Conservation (phyloP, 2,888 invertebrate species). For the Drosophila fulvimacula region DNA sequence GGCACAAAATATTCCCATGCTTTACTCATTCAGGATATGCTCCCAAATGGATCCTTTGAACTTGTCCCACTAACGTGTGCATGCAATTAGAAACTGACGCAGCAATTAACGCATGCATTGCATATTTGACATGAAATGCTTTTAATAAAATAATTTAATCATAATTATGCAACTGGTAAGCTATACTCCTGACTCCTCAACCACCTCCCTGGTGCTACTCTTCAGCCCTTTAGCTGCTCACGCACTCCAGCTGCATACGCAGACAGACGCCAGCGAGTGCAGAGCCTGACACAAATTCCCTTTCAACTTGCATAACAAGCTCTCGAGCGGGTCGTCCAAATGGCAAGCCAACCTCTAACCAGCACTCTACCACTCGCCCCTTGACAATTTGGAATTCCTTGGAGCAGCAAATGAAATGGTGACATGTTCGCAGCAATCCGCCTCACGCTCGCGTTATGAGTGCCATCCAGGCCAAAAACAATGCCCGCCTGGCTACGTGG, state of each 20-base stretch:
- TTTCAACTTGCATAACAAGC: conserved; percentile 72
- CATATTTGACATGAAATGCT: conserved; percentile 46
- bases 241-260: conserved; percentile 68
- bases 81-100: conserved; percentile 46
- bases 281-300: conserved; percentile 72
- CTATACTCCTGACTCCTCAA: neutral
- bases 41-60: conserved; percentile 57
- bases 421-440: conserved; percentile 58
- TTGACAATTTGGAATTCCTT: conserved; percentile 63
- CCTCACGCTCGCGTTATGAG: conserved; percentile 37
- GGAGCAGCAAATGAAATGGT: conserved; percentile 68
- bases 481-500: conserved; percentile 49
- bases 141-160: conserved; percentile 69
- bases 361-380: neutral
- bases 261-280: conserved; percentile 59
- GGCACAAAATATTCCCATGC: neutral
- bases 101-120: conserved; percentile 63
- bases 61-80: conserved; percentile 67
- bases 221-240: conserved; percentile 21
- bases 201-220: neutral
- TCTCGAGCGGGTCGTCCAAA: conserved; percentile 39
- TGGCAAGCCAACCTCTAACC: conserved; percentile 21
- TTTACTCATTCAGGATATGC: conserved; percentile 11
- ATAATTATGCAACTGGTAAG: conserved; percentile 50
- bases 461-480: conserved; percentile 34